These are phyloP conservation scores for Montipora cactus DNA, from an alignment of 64 coral and sea anemone species.

Conservation along the genomic window DNA sequence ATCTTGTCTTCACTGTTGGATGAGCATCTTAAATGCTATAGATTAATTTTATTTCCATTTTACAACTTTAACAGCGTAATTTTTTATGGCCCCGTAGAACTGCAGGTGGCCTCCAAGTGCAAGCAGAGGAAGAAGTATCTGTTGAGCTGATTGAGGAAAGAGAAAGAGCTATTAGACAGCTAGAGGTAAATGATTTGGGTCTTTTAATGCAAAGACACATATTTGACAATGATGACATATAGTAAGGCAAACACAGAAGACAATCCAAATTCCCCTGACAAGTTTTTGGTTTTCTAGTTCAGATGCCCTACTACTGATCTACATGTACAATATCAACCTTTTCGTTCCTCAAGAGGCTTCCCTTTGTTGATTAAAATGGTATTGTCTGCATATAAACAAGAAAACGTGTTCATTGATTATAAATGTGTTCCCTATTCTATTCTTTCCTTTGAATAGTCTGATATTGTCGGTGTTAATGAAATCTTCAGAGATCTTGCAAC, in stretches of 20 bases:
- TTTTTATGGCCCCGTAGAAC: slow-evolving; percentile 30
- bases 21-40: too few relatives aligned
- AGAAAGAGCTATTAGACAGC: slow-evolving; percentile 95
- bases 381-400: neutral
- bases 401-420: neutral
- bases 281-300: too few relatives aligned
- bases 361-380: too few relatives aligned
- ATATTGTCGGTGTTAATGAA: slow-evolving; percentile 98
- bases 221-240: too few relatives aligned
- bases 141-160: slow-evolving; percentile 91
- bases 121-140: slow-evolving; percentile 88
- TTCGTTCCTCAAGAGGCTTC: too few relatives aligned
- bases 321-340: too few relatives aligned
- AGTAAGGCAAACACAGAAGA: too few relatives aligned
- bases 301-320: too few relatives aligned
- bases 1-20: too few relatives aligned
- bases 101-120: slow-evolving; percentile 77
- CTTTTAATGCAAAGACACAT: neutral
- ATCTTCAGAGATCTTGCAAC: slow-evolving; percentile 96
- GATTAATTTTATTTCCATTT: neutral
- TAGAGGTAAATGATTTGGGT: slow-evolving; percentile 73
- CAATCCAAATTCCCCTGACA: too few relatives aligned
- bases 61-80: neutral
- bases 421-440: neutral
- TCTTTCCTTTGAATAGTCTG: slow-evolving; percentile 41